Evolutionary conservation across 2,797 vertebrate genomes (phyloP), one percentile per base, ranked within the genome.

Genomic region (Pantherophis alleghaniensis): DNA sequence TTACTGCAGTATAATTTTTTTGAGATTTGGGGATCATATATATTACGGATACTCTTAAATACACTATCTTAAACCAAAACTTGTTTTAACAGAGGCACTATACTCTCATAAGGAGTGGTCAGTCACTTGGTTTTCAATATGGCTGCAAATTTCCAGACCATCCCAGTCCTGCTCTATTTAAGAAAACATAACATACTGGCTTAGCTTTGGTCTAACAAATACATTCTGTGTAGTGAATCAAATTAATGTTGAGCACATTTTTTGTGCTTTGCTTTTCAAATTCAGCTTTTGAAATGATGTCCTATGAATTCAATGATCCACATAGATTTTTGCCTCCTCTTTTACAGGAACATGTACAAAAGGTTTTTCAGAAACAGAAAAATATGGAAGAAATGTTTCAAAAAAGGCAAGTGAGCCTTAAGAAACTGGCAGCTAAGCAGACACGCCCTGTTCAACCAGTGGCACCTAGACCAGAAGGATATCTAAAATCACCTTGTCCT

Each of bases 381-480:
- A 99, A 98, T 59, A 99, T 99, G 98, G 98, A 99, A 97, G 99
- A 99, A 96, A 99, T 99, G 99, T 99, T 99, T 96, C 98, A 99
- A 93, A 99, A 99, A 97, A 97, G 99, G 90, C 98, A 98, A 96
- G 96, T 98, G 91, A 99, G 99, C 96, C 98, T 99, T 93, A 99
- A 98, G 97, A 99, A 99, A 96, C 97, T 99, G 37, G 99, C 99
- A 11, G 99, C 99, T 96, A 99, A 99, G 97, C 99, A 99, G 97
- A 99, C 98, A 0, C 98, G 99, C 90, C 99, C 99, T 0, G 99
- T 99, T 94, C 99, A 99, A 96, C 99, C 99, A 0, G 99, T 99
- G 20, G 99, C 99, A 32, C 99, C 99, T 4, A 98, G 99, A 95
- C 99, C 99, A 0, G 99, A 99, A 96, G 98, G 98, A 16, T 98